Conservation (phyloP, 2,113 vertebrate species). For the Morone saxatilis region DNA sequence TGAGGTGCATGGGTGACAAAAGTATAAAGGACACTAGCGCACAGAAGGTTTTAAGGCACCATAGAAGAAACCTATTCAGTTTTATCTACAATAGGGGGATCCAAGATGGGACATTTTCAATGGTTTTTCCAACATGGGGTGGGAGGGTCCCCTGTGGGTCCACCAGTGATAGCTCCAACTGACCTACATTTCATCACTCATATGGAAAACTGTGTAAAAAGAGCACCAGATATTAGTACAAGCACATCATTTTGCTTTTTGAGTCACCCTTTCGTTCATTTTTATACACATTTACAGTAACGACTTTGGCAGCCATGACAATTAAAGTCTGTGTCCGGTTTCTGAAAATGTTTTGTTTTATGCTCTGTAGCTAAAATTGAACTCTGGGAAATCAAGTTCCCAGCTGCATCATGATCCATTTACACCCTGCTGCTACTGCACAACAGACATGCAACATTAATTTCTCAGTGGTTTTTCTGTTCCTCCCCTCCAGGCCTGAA, state of each 20-base stretch:
- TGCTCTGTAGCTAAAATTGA: conserved; percentile 16
- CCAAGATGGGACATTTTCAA: too few species aligned
- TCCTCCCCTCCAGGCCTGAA: conserved; percentile 22
- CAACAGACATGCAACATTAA: conserved; percentile 54
- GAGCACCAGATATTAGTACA: neutral
- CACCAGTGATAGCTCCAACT: neutral
- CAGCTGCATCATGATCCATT: conserved; percentile 37
- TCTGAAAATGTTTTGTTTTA: conserved; percentile 11
- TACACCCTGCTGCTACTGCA: conserved; percentile 48
- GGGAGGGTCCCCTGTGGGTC: too few species aligned
- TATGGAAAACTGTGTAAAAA: neutral
- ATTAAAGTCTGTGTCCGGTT: neutral
- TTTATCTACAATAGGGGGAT: too few species aligned
- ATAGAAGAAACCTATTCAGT: too few species aligned
- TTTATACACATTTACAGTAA: neutral
- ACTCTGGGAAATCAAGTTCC: neutral
- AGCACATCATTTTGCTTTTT: neutral
- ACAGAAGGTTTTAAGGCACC: too few species aligned
- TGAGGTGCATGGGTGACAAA: too few species aligned
- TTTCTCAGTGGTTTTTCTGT: conserved; percentile 45
- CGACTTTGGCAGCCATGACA: neutral
- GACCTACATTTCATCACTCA: conserved; percentile 15
- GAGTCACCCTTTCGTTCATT: neutral
- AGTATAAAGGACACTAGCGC: too few species aligned
- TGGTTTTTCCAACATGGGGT: too few species aligned